Evolutionary conservation across 2,113 vertebrate species (phyloP).

Genomic region (Gnathonemus echidnorhynchus): DNA sequence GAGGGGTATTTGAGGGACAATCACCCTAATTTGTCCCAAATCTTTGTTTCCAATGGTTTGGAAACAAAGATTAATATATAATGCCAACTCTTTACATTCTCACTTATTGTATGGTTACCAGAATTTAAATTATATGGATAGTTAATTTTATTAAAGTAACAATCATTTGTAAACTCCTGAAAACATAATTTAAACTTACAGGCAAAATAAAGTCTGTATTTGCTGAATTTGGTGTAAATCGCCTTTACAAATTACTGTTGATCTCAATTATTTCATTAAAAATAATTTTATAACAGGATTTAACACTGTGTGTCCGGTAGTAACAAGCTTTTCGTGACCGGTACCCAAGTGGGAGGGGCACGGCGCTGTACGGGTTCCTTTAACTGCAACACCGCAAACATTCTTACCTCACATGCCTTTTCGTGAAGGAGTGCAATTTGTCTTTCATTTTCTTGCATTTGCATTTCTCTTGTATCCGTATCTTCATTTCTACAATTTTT

Average conservation of each 20-base stretch:
- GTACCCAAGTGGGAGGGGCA: background rate
- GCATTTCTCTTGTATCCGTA: background rate
- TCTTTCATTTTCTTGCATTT: conserved; percentile 44
- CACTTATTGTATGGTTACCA: background rate
- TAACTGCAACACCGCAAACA: conserved; percentile 17
- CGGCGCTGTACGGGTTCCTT: conserved; percentile 4
- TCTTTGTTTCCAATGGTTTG: background rate
- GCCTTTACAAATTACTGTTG: background rate
- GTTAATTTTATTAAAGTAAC: background rate
- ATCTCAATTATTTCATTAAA: background rate
- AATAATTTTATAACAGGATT: background rate
- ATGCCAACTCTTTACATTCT: background rate
- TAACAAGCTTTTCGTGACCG: background rate
- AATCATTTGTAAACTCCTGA: background rate
- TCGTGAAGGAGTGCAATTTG: conserved; percentile 42
- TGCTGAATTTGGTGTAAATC: background rate
- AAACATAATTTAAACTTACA: background rate
- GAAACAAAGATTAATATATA: background rate
- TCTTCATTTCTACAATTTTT: background rate
- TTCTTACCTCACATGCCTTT: conserved; percentile 57
- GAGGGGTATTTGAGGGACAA: background rate
- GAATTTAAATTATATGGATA: background rate
- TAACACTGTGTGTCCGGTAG: background rate
- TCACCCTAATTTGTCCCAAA: background rate
- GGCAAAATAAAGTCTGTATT: background rate